A percentile compares a stretch with the other conserved stretches of the same genome.
phyloP scores from a whole-genome alignment of 2,888 invertebrate genomes.

The Incurvaria masculella region DNA sequence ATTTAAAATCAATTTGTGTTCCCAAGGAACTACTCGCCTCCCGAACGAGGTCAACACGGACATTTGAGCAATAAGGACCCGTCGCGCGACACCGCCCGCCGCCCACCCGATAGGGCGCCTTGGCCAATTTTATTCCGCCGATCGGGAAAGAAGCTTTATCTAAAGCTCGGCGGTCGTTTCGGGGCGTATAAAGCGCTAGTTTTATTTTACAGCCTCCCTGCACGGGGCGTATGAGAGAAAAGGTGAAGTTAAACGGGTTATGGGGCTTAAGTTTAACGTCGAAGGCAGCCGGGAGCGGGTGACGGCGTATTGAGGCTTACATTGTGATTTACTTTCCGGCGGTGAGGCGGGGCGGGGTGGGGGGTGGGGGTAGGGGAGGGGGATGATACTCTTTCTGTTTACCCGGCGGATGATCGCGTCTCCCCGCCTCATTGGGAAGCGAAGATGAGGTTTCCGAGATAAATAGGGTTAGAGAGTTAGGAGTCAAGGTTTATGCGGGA shows the following conservation, averaged over 20 bases:
- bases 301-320: conserved; percentile 45
- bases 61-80: neutral
- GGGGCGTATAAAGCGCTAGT: conserved; percentile 1
- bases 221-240: conserved; percentile 5
- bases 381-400: conserved; percentile 48
- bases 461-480: neutral
- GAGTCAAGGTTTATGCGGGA: no score
- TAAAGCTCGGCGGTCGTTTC: conserved; percentile 2
- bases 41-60: conserved; percentile 25
- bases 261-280: conserved; percentile 28
- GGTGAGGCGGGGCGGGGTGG: conserved; percentile 19
- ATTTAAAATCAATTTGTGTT: conserved; percentile 57
- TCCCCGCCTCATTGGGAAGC: neutral
- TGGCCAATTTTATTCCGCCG: conserved; percentile 1
- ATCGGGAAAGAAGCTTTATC: neutral
- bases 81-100: conserved; percentile 12
- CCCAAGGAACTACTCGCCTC: conserved; percentile 32
- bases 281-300: conserved; percentile 18
- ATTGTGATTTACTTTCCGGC: conserved; percentile 47
- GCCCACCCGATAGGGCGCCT: conserved; percentile 4
- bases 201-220: conserved; percentile 3
- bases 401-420: conserved; percentile 38
- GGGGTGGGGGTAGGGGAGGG: conserved; percentile 25
- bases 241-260: conserved; percentile 21
- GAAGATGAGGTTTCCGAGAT: neutral